Conservation (phyloP, 2,888 invertebrate genomes). For the Didymodactylos carnosus region DNA sequence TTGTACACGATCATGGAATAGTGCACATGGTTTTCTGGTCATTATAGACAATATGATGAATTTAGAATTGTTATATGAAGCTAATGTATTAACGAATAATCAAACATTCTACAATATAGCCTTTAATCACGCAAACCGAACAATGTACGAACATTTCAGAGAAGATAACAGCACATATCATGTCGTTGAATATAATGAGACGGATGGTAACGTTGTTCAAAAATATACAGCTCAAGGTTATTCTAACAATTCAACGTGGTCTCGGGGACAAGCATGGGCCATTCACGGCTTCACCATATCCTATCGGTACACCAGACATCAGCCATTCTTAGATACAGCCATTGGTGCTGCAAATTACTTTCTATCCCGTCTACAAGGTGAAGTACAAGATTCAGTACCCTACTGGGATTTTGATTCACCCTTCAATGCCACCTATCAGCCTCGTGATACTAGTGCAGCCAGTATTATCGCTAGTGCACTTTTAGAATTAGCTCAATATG, state of each 20-base stretch:
- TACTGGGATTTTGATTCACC: not conserved
- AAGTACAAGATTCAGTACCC: not conserved
- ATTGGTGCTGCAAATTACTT: not conserved
- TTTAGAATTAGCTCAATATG: not conserved
- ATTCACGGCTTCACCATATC: not conserved
- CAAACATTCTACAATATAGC: not conserved
- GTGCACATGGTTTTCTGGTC: not conserved
- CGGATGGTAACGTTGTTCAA: not conserved
- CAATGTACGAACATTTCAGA: not conserved
- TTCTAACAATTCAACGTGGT: not conserved
- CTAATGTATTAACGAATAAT: not conserved
- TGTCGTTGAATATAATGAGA: not conserved
- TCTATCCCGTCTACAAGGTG: not conserved
- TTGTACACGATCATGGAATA: not conserved
- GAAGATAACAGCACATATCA: not conserved
- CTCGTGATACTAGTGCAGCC: not conserved
- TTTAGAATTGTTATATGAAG: not conserved
- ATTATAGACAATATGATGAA: not conserved
- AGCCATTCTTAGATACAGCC: not conserved
- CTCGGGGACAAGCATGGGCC: not conserved
- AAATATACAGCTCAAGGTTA: not conserved
- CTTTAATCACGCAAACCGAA: not conserved
- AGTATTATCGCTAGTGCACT: not conserved
- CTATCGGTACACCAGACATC: not conserved
- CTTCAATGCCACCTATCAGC: not conserved